These are phyloP conservation scores for Anas platyrhynchos DNA, from an alignment of 2,113 vertebrate species.

Conservation along the genomic window DNA sequence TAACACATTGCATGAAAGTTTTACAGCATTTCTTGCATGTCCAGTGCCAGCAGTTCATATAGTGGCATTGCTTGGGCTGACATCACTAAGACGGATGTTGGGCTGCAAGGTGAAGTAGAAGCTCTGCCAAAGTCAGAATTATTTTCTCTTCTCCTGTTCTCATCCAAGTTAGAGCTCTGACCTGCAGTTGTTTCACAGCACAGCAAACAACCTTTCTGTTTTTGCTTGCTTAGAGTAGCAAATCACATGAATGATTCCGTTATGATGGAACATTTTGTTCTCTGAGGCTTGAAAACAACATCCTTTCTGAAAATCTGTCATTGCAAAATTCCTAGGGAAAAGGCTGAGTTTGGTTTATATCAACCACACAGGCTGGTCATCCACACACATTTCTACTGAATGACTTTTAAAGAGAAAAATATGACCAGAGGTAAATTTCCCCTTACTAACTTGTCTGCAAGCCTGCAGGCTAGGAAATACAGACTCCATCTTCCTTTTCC, in stretches of 20 bases:
- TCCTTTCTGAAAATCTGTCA: background rate
- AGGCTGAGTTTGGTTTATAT: background rate
- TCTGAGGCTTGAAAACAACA: slow-evolving; percentile 15
- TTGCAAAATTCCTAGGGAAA: slow-evolving; percentile 11
- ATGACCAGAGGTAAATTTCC: background rate
- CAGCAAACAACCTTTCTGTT: slow-evolving; percentile 43
- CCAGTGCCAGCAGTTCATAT: background rate
- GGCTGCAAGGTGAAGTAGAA: background rate
- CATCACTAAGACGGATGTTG: background rate
- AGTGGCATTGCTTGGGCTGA: background rate
- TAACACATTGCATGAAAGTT: background rate
- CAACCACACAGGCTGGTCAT: background rate
- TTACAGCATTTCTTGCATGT: background rate
- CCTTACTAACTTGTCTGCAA: background rate
- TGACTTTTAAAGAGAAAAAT: background rate
- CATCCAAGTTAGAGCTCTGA: slow-evolving; percentile 5
- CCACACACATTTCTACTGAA: background rate
- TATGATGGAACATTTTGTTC: slow-evolving; percentile 43
- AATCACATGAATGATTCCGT: slow-evolving; percentile 6
- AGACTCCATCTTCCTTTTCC: background rate
- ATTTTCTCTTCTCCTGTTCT: background rate
- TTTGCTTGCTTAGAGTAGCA: slow-evolving; percentile 42
- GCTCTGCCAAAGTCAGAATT: background rate
- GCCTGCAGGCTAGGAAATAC: background rate
- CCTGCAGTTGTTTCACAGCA: slow-evolving; percentile 40